A percentile compares a stretch with the other conserved stretches of the same genome.
phyloP scores from a whole-genome alignment of 2,888 invertebrate genomes.

The Drosophila antonietae region DNA sequence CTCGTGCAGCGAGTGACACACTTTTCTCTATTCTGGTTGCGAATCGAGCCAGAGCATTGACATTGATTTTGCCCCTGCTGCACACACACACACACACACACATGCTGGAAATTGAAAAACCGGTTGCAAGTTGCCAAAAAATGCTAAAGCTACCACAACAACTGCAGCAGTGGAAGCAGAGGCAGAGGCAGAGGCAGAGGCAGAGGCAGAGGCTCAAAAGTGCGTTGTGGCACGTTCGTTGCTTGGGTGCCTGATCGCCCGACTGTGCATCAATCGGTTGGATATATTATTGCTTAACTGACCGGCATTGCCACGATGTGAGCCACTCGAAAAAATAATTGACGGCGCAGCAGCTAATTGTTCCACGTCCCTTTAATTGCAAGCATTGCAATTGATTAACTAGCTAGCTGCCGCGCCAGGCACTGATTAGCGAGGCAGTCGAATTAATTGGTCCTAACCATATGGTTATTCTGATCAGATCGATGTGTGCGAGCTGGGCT shows the following conservation, averaged over 20 bases:
- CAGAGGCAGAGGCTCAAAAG: constrained; percentile 11
- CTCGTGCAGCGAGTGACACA: constrained; percentile 54
- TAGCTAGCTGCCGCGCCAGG: constrained; percentile 1
- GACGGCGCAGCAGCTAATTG: constrained; percentile 38
- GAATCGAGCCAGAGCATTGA: constrained; percentile 53
- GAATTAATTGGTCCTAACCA: background rate
- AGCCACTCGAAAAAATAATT: constrained; percentile 16
- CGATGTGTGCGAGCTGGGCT: background rate
- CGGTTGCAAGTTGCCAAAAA: constrained; percentile 57
- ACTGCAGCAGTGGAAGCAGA: background rate
- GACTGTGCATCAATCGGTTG: constrained; percentile 8
- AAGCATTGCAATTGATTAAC: constrained; percentile 48
- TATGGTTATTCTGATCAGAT: background rate
- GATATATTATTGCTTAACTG: constrained; percentile 46
- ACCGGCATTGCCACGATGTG: constrained; percentile 12
- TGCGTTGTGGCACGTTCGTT: constrained; percentile 43
- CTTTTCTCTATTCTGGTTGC: constrained; percentile 21
- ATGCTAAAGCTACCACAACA: constrained; percentile 1
- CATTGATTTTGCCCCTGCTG: constrained; percentile 63
- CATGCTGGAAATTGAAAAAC: constrained; percentile 31
- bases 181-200: constrained; percentile 4
- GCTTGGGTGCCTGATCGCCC: constrained; percentile 2
- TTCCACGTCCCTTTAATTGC: constrained; percentile 38
- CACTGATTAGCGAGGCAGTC: constrained; percentile 21
- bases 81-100: constrained; percentile 32